Conservation (phyloP, 2,888 invertebrate genomes). For the Bellardia bayeri region DNA sequence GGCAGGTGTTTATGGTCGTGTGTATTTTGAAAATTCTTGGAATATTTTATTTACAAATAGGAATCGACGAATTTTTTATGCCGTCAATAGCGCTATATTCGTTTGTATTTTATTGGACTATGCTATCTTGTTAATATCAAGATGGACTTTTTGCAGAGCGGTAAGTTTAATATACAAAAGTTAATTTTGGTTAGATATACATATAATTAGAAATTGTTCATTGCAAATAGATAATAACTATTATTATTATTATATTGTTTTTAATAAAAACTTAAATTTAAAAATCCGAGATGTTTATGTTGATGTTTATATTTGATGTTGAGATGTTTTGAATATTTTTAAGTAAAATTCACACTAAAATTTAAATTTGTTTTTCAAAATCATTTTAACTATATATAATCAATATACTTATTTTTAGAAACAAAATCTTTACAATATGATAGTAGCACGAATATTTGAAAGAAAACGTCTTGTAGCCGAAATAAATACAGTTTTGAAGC, state of each 20-base stretch:
- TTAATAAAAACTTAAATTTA: too few relatives aligned
- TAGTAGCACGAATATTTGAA: not conserved
- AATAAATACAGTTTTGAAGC: conserved; percentile 37
- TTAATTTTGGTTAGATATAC: too few relatives aligned
- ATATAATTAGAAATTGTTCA: too few relatives aligned
- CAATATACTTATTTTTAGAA: conserved; percentile 42
- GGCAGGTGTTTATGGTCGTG: conserved; percentile 76
- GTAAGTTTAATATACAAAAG: conserved; percentile 68
- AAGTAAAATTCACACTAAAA: too few relatives aligned
- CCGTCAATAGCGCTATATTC: conserved; percentile 78
- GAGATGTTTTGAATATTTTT: too few relatives aligned
- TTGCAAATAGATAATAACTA: too few relatives aligned
- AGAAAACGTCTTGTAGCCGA: not conserved
- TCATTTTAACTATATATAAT: too few relatives aligned
- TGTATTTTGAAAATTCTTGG: conserved; percentile 79
- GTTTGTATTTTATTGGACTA: conserved; percentile 80
- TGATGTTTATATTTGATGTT: too few relatives aligned
- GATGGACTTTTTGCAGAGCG: conserved; percentile 74
- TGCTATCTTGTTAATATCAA: conserved; percentile 75
- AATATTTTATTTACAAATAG: conserved; percentile 77
- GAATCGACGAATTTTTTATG: conserved; percentile 78
- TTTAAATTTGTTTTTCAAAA: too few relatives aligned
- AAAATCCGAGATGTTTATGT: too few relatives aligned
- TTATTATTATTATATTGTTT: too few relatives aligned
- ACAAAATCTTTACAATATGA: conserved; percentile 18